phyloP scores from a whole-genome alignment of 2,888 invertebrate genomes.

The Orthonevra nobilis region DNA sequence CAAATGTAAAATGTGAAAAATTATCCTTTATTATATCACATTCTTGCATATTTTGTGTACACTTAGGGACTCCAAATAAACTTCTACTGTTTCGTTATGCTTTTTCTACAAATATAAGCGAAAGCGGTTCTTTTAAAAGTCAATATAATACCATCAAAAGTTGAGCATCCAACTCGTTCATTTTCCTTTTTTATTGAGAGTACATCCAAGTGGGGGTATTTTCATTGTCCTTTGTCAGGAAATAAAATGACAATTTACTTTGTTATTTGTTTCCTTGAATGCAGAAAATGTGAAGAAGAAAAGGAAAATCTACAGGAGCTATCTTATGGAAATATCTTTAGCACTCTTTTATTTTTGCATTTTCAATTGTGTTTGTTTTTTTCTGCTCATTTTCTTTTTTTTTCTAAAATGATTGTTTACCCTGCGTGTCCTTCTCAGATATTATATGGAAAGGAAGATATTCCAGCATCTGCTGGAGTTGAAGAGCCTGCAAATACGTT shows the following conservation, averaged over 20 bases:
- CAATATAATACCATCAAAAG: constrained; percentile 60
- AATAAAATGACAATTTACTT: constrained; percentile 68
- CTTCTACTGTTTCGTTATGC: constrained; percentile 26
- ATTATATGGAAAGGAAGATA: constrained; percentile 94
- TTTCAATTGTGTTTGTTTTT: constrained; percentile 51
- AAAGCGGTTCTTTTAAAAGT: constrained; percentile 40
- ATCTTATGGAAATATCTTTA: constrained; percentile 59
- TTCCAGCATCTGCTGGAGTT: constrained; percentile 96
- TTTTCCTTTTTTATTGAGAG: constrained; percentile 51
- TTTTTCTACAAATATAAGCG: background rate
- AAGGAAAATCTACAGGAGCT: constrained; percentile 19
- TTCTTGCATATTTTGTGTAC: constrained; percentile 16
- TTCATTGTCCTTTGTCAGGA: constrained; percentile 63
- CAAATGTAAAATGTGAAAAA: constrained; percentile 11
- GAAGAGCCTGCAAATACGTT: constrained; percentile 94
- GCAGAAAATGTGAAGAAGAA: constrained; percentile 7
- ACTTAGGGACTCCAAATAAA: constrained; percentile 33
- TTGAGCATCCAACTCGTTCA: constrained; percentile 62
- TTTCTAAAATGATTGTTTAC: no score
- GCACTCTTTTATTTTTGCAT: constrained; percentile 56
- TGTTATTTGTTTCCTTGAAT: constrained; percentile 61
- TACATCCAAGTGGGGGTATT: constrained; percentile 42
- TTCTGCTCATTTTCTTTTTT: constrained; percentile 27
- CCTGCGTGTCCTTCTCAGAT: constrained; percentile 82
- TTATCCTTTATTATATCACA: constrained; percentile 23